Evolutionary conservation across 2,888 invertebrate species (phyloP), one percentile per base, ranked within the genome.

Genomic region (Pilophorus perplexus): DNA sequence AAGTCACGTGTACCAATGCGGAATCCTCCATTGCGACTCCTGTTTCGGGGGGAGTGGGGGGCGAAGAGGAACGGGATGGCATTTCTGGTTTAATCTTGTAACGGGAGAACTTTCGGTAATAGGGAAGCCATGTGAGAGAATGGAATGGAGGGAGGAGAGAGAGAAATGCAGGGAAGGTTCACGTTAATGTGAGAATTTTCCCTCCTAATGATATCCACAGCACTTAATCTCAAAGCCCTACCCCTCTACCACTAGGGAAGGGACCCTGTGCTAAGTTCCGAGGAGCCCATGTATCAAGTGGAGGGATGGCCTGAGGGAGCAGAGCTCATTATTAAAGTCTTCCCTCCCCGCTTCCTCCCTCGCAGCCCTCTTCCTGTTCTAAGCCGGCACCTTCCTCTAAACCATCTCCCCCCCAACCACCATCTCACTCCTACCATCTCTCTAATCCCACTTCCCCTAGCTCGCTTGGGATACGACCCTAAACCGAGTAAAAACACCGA

Each of bases 141-240:
- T n/a, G n/a, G n/a, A 54, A 28, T 25, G 28, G 38, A 14, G 23
- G 14, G 44, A 44, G 12, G 25, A 23, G 5, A 57, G 57, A 57
- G 59, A 42, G 59, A 44, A 27, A 59, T 18, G 25, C 8, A 14
- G 38, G 59, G 59, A 59, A 59, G 59, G 42, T 59, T 42, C 27
- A 40, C 59, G 59, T 42, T 59, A 59, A 59, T 59, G 59, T 59
- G 59, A 27, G 59, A 59, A 59, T 59, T 59, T 59, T 59, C 59
- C 59, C 59, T 59, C 42, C 59, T 59, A 59, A 59, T 59, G 59
- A 59, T 59, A 59, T 59, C 40, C 59, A 40, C 59, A 59, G 59
- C 42, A 59, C 59, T 59, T 59, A 59, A 59, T 59, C 59, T 59
- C 59, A 59, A 40, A 59, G 55, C 5, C 55, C 14, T 16, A 12